Evolutionary conservation across 2,797 vertebrate species (phyloP).

Genomic region (Eulemur coronatus): DNA sequence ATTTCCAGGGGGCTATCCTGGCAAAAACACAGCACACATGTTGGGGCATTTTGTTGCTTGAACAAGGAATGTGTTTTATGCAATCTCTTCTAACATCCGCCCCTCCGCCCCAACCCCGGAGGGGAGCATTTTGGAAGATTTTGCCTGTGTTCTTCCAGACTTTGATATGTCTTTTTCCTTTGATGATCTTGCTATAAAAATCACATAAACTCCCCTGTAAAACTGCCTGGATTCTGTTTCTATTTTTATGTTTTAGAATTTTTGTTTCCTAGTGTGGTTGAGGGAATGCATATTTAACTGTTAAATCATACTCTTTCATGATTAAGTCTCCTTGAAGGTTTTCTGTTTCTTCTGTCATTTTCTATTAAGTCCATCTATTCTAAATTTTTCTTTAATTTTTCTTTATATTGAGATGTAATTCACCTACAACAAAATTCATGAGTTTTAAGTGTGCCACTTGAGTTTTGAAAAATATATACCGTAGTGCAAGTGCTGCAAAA

Average conservation of each 20-base stretch:
- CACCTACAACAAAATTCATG: not conserved
- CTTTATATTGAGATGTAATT: not conserved
- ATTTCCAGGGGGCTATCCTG: not conserved
- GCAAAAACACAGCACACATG: not conserved
- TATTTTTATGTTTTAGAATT: not conserved
- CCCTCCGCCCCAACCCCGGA: too few relatives aligned
- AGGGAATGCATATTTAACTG: not conserved
- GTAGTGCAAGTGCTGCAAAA: not conserved
- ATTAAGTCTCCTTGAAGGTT: not conserved
- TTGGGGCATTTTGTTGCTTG: not conserved
- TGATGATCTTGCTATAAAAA: not conserved
- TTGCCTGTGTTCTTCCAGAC: not conserved
- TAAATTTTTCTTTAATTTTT: not conserved
- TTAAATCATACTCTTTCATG: not conserved
- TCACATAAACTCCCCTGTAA: not conserved
- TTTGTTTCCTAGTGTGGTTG: not conserved
- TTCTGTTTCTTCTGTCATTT: not conserved
- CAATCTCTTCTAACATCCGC: not conserved
- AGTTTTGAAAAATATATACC: not conserved
- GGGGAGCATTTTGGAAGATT: not conserved
- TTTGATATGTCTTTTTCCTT: not conserved
- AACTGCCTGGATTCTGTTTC: not conserved
- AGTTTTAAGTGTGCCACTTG: not conserved
- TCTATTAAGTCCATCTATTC: not conserved
- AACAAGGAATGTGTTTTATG: not conserved